phyloP scores from a whole-genome alignment of 2,888 invertebrate genomes.

The Diarsia dahlii region DNA sequence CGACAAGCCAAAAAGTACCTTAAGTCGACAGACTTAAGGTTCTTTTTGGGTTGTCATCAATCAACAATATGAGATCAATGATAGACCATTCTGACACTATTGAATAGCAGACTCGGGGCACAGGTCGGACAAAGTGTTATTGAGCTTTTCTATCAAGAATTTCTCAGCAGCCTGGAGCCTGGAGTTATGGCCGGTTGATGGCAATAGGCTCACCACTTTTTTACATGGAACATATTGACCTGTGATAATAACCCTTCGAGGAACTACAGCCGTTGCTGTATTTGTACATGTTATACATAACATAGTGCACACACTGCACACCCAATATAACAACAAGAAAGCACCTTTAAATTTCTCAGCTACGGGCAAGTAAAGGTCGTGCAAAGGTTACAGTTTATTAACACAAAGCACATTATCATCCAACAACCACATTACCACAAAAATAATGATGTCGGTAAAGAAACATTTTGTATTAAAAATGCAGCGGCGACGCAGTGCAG shows the following conservation, averaged over 20 bases:
- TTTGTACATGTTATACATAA: too few relatives aligned
- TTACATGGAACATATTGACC: neutral
- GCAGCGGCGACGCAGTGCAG: constrained; percentile 23
- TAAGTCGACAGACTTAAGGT: too few relatives aligned
- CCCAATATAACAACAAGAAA: constrained; percentile 22
- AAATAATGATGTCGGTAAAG: constrained; percentile 32
- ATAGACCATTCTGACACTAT: too few relatives aligned
- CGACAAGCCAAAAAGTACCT: too few relatives aligned
- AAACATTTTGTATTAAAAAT: constrained; percentile 40
- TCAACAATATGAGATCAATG: too few relatives aligned
- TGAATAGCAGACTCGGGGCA: too few relatives aligned
- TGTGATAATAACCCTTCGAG: too few relatives aligned
- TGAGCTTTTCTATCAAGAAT: neutral
- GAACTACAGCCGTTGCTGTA: neutral
- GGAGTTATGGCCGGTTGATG: neutral
- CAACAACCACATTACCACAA: constrained; percentile 23
- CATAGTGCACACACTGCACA: neutral
- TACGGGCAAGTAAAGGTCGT: constrained; percentile 40
- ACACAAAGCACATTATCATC: constrained; percentile 33
- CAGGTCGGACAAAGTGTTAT: too few relatives aligned
- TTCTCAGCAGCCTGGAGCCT: neutral
- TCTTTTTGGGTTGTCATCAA: too few relatives aligned
- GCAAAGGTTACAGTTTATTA: constrained; percentile 45
- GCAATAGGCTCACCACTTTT: neutral
- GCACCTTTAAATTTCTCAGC: constrained; percentile 24